These are phyloP conservation scores for Hestina assimilis DNA, from an alignment of 1,140 invertebrate species.

Conservation along the genomic window DNA sequence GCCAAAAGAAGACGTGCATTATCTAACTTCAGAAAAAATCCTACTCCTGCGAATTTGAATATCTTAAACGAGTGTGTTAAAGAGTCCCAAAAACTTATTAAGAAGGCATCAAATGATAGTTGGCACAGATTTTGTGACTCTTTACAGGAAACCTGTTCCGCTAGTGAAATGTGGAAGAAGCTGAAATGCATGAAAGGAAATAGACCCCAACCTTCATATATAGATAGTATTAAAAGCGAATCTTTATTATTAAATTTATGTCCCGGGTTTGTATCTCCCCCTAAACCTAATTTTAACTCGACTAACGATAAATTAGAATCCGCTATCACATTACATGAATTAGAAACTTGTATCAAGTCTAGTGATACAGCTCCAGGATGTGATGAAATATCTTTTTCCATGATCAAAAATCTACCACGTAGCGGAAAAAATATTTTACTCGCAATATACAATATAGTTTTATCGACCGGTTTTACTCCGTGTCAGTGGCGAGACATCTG, in stretches of 20 bases:
- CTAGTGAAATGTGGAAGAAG: background rate
- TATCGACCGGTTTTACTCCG: background rate
- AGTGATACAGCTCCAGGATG: background rate
- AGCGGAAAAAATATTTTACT: background rate
- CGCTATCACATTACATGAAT: background rate
- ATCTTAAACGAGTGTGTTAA: background rate
- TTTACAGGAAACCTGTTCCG: background rate
- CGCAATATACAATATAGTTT: slow-evolving; percentile 1
- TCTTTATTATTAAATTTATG: background rate
- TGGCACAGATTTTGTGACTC: slow-evolving; percentile 5
- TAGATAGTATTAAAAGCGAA: background rate
- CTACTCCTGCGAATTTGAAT: slow-evolving; percentile 10
- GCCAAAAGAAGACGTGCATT: slow-evolving; percentile 6
- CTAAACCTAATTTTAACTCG: background rate
- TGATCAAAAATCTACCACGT: background rate
- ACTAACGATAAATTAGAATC: background rate
- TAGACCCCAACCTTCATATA: background rate
- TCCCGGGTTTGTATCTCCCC: background rate
- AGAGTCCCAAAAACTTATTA: background rate
- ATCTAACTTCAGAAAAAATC: slow-evolving; percentile 3
- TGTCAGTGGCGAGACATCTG: slow-evolving; percentile 4
- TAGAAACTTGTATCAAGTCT: background rate
- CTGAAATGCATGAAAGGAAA: slow-evolving; percentile 6
- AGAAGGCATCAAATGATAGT: background rate
- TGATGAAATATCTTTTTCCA: background rate